Conservation (phyloP, 2,888 invertebrate species). For the Drosophila tanythrix region DNA sequence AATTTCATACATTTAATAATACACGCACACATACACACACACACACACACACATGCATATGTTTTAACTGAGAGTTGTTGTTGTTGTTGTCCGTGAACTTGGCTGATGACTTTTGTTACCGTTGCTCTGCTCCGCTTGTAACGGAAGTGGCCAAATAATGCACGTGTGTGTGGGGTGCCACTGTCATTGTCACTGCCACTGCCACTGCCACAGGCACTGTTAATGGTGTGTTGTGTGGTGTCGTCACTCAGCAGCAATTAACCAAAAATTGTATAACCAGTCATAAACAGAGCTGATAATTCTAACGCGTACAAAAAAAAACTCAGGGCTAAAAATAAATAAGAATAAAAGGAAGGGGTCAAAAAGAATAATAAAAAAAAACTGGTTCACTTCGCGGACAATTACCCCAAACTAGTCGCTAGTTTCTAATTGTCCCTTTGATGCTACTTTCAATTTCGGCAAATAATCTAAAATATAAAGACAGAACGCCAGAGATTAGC, state of each 20-base stretch:
- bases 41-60: slow-evolving; percentile 12
- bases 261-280: slow-evolving; percentile 58
- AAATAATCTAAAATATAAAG: neutral
- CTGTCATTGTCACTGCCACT: neutral
- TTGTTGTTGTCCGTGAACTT: slow-evolving; percentile 74
- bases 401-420: slow-evolving; percentile 1
- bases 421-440: neutral
- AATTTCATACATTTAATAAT: slow-evolving; percentile 70
- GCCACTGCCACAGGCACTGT: slow-evolving; percentile 11
- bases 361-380: slow-evolving; percentile 4
- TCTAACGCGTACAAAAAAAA: slow-evolving; percentile 11
- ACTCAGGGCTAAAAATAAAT: slow-evolving; percentile 15
- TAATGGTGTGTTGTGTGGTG: slow-evolving; percentile 22
- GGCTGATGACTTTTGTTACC: slow-evolving; percentile 69
- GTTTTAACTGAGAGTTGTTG: neutral
- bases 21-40: slow-evolving; percentile 20
- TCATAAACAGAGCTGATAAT: slow-evolving; percentile 29
- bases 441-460: slow-evolving; percentile 32
- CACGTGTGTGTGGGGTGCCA: slow-evolving; percentile 77
- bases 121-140: slow-evolving; percentile 55
- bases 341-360: slow-evolving; percentile 7
- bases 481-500: neutral
- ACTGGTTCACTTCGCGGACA: slow-evolving; percentile 20
- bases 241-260: slow-evolving; percentile 37
- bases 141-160: slow-evolving; percentile 62